phyloP scores from a whole-genome alignment of 2,113 vertebrate genomes.

The Corythornis madagascariensis region DNA sequence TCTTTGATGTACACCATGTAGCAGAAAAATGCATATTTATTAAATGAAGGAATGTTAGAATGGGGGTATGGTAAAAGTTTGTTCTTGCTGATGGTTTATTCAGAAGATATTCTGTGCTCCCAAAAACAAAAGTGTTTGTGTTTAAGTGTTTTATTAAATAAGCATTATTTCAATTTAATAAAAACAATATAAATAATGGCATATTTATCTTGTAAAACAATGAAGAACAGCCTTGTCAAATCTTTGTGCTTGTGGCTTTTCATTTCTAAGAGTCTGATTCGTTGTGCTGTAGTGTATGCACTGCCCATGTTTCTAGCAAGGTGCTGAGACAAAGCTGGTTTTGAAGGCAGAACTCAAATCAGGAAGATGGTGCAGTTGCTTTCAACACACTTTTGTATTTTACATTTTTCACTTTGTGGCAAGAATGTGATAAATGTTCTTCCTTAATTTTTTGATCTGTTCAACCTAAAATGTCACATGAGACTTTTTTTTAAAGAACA shows the following conservation, averaged over 20 bases:
- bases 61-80: not conserved
- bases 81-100: not conserved
- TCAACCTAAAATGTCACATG: not conserved
- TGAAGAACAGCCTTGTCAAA: not conserved
- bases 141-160: not conserved
- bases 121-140: not conserved
- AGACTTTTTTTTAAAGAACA: not conserved
- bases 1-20: slow-evolving; percentile 30
- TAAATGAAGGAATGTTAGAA: slow-evolving; percentile 57
- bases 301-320: not conserved
- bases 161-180: not conserved
- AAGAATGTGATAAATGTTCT: not conserved
- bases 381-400: not conserved
- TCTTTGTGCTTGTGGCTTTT: not conserved
- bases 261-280: not conserved
- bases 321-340: not conserved
- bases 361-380: not conserved
- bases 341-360: not conserved
- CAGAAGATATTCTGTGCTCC: not conserved
- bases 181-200: not conserved
- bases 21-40: slow-evolving; percentile 50
- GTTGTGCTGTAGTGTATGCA: not conserved
- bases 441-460: not conserved
- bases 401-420: not conserved
- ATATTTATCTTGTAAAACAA: not conserved